phyloP scores from a whole-genome alignment of 2,888 invertebrate genomes.

The Fragum sueziense region DNA sequence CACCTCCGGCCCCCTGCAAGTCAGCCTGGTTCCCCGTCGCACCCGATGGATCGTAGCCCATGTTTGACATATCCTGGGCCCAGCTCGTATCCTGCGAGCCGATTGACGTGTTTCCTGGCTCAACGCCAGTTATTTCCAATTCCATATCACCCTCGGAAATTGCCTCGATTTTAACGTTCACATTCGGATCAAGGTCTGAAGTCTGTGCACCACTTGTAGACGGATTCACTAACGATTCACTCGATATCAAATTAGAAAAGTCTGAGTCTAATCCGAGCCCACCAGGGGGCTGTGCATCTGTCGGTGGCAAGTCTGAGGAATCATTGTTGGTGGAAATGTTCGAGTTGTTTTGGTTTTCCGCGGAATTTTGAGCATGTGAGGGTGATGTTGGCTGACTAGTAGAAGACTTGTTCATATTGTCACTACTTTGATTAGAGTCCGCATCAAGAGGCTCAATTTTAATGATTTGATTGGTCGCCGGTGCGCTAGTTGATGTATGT shows the following conservation, averaged over 20 bases:
- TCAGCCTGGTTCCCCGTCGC: slow-evolving; percentile 47
- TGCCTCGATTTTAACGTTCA: slow-evolving; percentile 57
- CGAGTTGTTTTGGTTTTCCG: slow-evolving; percentile 24
- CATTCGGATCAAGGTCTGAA: slow-evolving; percentile 28
- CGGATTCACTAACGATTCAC: background rate
- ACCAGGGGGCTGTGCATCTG: slow-evolving; percentile 34
- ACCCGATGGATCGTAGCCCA: slow-evolving; percentile 50
- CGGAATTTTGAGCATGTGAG: slow-evolving; percentile 2
- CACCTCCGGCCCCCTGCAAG: slow-evolving; percentile 23
- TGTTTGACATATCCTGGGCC: slow-evolving; percentile 32
- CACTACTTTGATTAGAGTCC: slow-evolving; percentile 31
- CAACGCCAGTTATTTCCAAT: slow-evolving; percentile 57
- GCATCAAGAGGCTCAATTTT: slow-evolving; percentile 47
- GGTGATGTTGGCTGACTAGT: slow-evolving; percentile 34
- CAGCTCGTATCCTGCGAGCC: slow-evolving; percentile 41
- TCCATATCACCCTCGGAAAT: slow-evolving; percentile 52
- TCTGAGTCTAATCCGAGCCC: slow-evolving; percentile 48
- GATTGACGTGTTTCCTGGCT: slow-evolving; percentile 39
- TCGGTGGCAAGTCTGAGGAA: slow-evolving; percentile 3
- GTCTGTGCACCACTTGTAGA: slow-evolving; percentile 16
- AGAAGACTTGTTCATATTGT: slow-evolving; percentile 8
- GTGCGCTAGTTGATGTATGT: background rate
- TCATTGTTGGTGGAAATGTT: slow-evolving; percentile 32
- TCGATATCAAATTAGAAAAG: slow-evolving; percentile 35
- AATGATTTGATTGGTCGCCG: slow-evolving; percentile 25